Evolutionary conservation across 1,140 invertebrate species (phyloP).

Genomic region (Conus ventricosus): DNA sequence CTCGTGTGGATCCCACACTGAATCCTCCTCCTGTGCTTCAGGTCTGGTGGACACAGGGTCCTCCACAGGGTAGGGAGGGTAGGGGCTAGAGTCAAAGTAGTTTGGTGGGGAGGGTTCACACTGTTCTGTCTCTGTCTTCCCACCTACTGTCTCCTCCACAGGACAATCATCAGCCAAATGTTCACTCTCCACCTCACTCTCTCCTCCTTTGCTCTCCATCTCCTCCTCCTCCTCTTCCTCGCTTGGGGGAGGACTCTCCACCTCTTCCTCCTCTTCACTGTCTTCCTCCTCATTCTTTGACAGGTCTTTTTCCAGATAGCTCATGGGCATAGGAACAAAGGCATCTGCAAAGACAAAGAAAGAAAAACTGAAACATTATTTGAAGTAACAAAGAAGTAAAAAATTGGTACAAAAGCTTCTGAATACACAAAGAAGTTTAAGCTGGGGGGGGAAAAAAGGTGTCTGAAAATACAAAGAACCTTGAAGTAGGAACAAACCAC

Average conservation of each 20-base stretch:
- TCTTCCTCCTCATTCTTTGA: constrained; percentile 16
- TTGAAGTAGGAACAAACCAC: too few species aligned
- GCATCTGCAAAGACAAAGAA: constrained; percentile 48
- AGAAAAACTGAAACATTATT: neutral
- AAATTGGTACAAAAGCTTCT: too few species aligned
- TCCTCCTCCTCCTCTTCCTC: constrained; percentile 23
- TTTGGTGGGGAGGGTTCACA: neutral
- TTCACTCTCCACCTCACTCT: constrained; percentile 2
- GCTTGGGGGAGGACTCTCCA: neutral
- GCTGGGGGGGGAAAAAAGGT: too few species aligned
- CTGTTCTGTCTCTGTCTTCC: neutral
- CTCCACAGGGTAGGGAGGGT: neutral
- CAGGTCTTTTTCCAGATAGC: constrained; percentile 45
- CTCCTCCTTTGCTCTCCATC: neutral
- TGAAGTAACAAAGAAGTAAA: too few species aligned
- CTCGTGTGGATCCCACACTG: neutral
- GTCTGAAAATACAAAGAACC: too few species aligned
- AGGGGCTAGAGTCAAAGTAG: neutral
- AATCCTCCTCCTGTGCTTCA: neutral
- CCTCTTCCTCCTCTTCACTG: neutral
- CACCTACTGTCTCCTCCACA: neutral
- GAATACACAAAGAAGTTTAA: too few species aligned
- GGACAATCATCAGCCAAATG: neutral
- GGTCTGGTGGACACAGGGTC: neutral
- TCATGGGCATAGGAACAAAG: constrained; percentile 64